These are phyloP conservation scores for Homarus gammarus DNA, from an alignment of 2,888 invertebrate species.

Conservation along the genomic window DNA sequence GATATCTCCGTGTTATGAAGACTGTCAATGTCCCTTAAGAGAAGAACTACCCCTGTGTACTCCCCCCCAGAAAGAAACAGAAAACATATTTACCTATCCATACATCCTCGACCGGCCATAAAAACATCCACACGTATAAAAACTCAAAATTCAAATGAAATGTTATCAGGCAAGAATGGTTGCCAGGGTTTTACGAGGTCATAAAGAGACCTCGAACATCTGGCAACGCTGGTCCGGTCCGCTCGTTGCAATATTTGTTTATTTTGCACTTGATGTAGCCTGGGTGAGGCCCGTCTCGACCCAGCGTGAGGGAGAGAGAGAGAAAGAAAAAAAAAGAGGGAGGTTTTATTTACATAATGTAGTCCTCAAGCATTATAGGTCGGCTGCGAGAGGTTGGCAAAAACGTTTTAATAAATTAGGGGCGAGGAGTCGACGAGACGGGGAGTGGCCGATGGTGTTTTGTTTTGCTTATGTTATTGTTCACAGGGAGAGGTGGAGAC, in stretches of 20 bases:
- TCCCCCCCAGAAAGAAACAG: background rate
- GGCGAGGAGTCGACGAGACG: no score
- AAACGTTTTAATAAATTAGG: no score
- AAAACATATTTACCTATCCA: background rate
- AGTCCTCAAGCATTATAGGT: no score
- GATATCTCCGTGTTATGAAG: no score
- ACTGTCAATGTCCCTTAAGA: no score
- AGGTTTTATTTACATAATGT: no score
- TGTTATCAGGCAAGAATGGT: conserved; percentile 54
- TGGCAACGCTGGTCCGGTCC: conserved; percentile 51
- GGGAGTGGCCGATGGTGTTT: no score
- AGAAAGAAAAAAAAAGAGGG: background rate
- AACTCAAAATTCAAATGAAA: conserved; percentile 57
- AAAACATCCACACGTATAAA: conserved; percentile 47
- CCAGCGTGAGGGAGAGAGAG: background rate
- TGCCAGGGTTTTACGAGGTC: conserved; percentile 54
- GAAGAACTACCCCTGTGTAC: no score
- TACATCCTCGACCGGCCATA: background rate
- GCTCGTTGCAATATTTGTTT: conserved; percentile 51
- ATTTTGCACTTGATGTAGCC: conserved; percentile 43
- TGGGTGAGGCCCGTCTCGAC: background rate
- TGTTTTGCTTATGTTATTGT: no score
- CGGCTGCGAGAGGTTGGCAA: no score
- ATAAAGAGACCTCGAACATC: conserved; percentile 51
- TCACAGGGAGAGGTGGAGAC: no score